Base-by-base conservation (phyloP, 1,140 invertebrate genomes). In the Heliconius hewitsoni region DNA sequence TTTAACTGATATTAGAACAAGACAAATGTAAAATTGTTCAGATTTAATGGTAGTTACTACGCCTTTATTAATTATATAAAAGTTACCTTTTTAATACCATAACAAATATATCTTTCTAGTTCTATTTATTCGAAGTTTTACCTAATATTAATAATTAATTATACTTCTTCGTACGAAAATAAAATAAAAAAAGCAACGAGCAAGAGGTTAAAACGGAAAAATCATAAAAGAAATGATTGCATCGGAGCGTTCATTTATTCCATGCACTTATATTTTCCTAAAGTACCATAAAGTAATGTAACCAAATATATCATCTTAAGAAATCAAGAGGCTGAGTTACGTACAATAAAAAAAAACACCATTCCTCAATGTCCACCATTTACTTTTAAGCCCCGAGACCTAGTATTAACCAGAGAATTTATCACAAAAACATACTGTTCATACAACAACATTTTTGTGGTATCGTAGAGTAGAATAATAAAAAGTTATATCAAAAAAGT, bases 221-320 rank as follows among this genome's bases (percentile, higher is more conserved):
- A 75, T 37, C 82, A 81, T 23, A 66, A 82, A 80, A 82, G 84
- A 84, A 87, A 85, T 77, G 83, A 85, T 89, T 89, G 86, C 87
- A 81, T 89, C 86, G 86, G 78, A 81, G 84, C 78, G 80, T 60
- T 78, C 79, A 82, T 75, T 85, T 83, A 71, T 42, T 66, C 70
- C 52, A 73, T 52, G 5, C 18, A 19, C 16, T 2, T 18, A 8
- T 8, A 23, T 19, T 19, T 52, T 52, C 18, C 50, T 52, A 19
- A 52, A 13, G 42, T 13, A 46, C 16, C 3, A 46, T 4, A 42
- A 42, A 42, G 16, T 18, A 52, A 52, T 2, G 1, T 52, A 52
- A 52, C 5, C 2, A 52, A 19, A 52, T 52, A 52, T 19, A 19
- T 52, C 0, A 52, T 19, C 1, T 18, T 19, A 52, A 52, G 18